These are phyloP conservation scores for Ormyrus labotus DNA, from an alignment of 2,888 invertebrate species.

Conservation along the genomic window DNA sequence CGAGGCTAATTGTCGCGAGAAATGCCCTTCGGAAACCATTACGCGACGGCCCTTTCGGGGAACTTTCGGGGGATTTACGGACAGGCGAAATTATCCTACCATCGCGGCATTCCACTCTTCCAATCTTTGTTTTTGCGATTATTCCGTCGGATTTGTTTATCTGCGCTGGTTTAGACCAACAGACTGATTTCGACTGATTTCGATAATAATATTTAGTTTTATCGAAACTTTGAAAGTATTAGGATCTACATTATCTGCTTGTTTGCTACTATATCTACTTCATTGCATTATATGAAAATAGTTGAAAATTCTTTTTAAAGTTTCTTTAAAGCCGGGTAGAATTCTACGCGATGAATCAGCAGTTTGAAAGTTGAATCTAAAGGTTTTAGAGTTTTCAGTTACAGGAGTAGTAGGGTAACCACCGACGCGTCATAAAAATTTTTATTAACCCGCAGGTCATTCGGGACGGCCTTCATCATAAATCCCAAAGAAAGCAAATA, in stretches of 20 bases:
- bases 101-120: not conserved
- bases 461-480: slow-evolving; percentile 46
- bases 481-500: slow-evolving; percentile 53
- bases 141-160: slow-evolving; percentile 22
- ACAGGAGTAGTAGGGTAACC: slow-evolving; percentile 10
- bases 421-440: slow-evolving; percentile 44
- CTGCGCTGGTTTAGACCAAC: not conserved
- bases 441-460: slow-evolving; percentile 49
- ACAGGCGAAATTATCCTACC: slow-evolving; percentile 50
- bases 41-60: slow-evolving; percentile 54
- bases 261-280: too few species aligned
- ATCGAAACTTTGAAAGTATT: too few species aligned
- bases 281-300: too few species aligned
- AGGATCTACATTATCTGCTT: too few species aligned
- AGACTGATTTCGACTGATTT: too few species aligned
- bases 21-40: slow-evolving; percentile 72
- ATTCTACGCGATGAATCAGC: not conserved
- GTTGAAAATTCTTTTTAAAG: too few species aligned
- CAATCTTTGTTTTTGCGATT: slow-evolving; percentile 34
- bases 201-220: too few species aligned
- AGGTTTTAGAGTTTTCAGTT: slow-evolving; percentile 21
- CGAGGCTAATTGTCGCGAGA: slow-evolving; percentile 71
- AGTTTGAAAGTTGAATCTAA: slow-evolving; percentile 9
- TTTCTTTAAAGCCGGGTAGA: too few species aligned
- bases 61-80: slow-evolving; percentile 47